phyloP scores from a whole-genome alignment of 1,140 invertebrate species.

The Danaus plexippus region DNA sequence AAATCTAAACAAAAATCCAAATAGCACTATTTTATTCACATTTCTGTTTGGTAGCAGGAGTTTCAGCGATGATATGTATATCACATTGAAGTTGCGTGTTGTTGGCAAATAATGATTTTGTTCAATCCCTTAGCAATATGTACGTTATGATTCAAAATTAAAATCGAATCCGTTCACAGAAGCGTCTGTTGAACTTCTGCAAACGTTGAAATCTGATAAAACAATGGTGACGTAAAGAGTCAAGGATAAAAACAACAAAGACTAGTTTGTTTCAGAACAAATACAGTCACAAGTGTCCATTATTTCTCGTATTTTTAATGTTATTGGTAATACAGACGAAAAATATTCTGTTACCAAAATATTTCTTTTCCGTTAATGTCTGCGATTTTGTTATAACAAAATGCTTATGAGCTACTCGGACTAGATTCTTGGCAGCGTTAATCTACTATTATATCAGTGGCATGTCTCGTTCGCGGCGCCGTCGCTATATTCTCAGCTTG shows the following conservation, averaged over 20 bases:
- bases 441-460: conserved; percentile 9
- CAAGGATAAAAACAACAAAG: no score
- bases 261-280: conserved; percentile 1
- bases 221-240: no score
- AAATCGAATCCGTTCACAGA: no score
- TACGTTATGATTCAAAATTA: no score
- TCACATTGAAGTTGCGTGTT: no score
- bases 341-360: conserved; percentile 1
- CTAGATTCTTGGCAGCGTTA: neutral
- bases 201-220: neutral
- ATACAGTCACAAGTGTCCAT: conserved; percentile 1
- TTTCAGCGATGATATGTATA: no score
- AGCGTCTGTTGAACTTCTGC: no score
- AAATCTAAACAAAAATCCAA: no score
- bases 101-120: no score
- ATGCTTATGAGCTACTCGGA: neutral
- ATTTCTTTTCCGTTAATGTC: conserved; percentile 5
- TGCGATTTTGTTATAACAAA: neutral
- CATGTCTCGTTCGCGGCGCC: neutral
- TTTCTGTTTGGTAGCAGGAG: no score
- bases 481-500: conserved; percentile 66
- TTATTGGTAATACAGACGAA: neutral
- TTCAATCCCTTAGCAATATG: no score
- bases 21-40: no score
- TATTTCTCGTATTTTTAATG: conserved; percentile 3